Percentiles rank a stretch among this genome's conserved stretches.
phyloP scores from a whole-genome alignment of 2,113 vertebrate species.

The Bucco capensis region DNA sequence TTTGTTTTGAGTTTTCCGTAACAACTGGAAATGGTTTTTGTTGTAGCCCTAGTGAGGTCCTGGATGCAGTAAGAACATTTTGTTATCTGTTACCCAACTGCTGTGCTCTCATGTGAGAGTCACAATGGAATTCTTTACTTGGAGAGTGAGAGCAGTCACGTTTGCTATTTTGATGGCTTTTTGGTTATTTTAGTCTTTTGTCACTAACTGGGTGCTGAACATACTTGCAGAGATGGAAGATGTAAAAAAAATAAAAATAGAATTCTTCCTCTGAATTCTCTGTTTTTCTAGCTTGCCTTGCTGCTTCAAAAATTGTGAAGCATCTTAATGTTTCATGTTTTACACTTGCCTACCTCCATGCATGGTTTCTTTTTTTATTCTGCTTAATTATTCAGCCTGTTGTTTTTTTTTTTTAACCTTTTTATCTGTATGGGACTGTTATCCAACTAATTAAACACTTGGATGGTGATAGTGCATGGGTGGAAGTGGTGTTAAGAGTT shows the following conservation, averaged over 20 bases:
- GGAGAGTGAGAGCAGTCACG: not conserved
- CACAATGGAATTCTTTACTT: not conserved
- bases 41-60: not conserved
- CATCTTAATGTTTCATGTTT: not conserved
- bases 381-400: not conserved
- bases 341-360: not conserved
- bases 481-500: not conserved
- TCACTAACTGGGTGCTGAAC: not conserved
- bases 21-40: not conserved
- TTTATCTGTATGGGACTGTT: not conserved
- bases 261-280: not conserved
- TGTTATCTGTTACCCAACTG: not conserved
- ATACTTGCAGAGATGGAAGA: not conserved
- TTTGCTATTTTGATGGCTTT: not conserved
- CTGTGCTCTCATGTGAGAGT: not conserved
- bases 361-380: not conserved
- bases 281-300: not conserved
- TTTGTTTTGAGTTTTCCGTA: not conserved
- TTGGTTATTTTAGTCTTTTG: not conserved
- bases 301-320: not conserved
- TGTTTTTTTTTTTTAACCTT: not conserved
- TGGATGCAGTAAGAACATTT: not conserved
- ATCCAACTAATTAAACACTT: not conserved
- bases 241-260: not conserved
- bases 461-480: not conserved